Conservation (phyloP, 2,113 vertebrate species). For the Galemys pyrenaicus region DNA sequence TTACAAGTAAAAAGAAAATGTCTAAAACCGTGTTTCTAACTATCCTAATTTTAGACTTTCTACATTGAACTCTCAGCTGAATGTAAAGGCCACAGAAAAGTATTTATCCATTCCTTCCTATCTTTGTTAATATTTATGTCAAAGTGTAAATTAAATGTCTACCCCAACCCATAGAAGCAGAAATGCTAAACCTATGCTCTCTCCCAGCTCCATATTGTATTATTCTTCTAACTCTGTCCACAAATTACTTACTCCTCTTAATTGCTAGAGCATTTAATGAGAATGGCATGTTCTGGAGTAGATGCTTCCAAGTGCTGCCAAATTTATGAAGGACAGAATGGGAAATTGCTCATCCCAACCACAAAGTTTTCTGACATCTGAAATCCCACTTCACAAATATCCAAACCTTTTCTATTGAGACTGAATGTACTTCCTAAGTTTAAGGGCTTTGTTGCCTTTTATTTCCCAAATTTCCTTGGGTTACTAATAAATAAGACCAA, state of each 20-base stretch:
- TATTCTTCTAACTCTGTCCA: background rate
- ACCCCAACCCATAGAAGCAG: background rate
- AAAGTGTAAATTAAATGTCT: background rate
- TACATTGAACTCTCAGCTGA: background rate
- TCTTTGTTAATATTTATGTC: constrained; percentile 12
- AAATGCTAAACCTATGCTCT: background rate
- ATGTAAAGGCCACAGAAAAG: background rate
- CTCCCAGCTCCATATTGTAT: background rate
- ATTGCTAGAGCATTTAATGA: constrained; percentile 27
- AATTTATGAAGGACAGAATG: background rate
- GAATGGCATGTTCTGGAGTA: background rate
- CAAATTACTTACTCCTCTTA: background rate
- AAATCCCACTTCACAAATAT: constrained; percentile 56
- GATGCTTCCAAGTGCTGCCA: background rate
- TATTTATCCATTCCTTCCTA: background rate
- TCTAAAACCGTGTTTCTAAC: background rate
- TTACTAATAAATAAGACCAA: constrained; percentile 57
- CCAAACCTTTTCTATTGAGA: constrained; percentile 56
- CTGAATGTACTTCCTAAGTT: constrained; percentile 53
- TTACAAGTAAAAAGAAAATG: background rate
- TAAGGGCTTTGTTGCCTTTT: constrained; percentile 47
- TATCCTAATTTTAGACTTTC: constrained; percentile 14
- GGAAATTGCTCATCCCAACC: background rate
- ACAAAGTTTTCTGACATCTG: background rate
- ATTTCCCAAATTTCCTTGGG: constrained; percentile 38